These are phyloP conservation scores for Eurypyga helias DNA, from an alignment of 2,113 vertebrate species.

Conservation along the genomic window DNA sequence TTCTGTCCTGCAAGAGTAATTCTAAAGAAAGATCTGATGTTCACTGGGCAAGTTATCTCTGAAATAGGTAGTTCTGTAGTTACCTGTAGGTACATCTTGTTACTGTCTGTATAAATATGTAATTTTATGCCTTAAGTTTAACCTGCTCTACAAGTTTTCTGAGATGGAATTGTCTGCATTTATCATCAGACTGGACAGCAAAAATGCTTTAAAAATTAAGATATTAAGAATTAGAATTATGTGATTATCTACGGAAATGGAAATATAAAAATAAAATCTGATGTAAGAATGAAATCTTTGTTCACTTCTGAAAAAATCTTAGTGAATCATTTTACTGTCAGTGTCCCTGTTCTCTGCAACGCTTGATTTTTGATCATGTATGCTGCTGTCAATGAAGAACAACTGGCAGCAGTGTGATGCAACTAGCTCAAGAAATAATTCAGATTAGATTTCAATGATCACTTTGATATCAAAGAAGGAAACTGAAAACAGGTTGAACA, in stretches of 20 bases:
- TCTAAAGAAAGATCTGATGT: not conserved
- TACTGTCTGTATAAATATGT: not conserved
- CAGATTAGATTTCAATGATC: not conserved
- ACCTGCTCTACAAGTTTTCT: not conserved
- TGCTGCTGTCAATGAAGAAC: constrained; percentile 18
- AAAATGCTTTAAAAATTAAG: constrained; percentile 38
- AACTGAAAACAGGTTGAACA: constrained; percentile 7
- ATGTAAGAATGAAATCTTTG: not conserved
- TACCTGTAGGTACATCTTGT: not conserved
- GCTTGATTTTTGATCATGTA: constrained; percentile 6
- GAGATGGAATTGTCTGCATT: not conserved
- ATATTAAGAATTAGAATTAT: not conserved
- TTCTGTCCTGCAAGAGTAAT: not conserved
- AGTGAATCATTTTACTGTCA: not conserved
- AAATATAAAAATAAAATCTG: not conserved
- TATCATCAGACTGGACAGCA: not conserved
- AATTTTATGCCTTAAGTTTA: not conserved
- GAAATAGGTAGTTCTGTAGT: not conserved
- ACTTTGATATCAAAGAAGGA: not conserved
- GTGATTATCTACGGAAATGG: not conserved
- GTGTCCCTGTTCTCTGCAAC: not conserved
- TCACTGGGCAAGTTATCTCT: not conserved
- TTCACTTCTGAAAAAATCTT: not conserved
- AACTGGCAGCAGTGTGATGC: not conserved
- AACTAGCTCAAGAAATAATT: not conserved